Conservation (phyloP, 2,113 vertebrate species). For the Mormyrus iriodes region DNA sequence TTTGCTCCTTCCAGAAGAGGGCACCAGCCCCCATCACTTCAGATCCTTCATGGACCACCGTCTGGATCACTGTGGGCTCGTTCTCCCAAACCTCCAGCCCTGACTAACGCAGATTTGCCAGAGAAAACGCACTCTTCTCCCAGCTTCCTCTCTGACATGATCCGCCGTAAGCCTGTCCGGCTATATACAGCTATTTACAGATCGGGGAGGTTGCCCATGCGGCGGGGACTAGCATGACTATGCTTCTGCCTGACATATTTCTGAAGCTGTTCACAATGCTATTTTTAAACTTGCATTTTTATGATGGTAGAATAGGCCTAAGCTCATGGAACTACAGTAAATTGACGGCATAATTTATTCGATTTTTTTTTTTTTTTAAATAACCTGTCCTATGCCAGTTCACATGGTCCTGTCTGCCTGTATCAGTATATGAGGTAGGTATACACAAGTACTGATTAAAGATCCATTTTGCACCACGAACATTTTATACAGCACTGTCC, state of each 20-base stretch:
- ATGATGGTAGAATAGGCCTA: not conserved
- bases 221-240: not conserved
- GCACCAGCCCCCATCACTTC: not conserved
- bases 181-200: slow-evolving; percentile 4
- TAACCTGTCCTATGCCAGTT: slow-evolving; percentile 11
- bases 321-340: not conserved
- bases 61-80: not conserved
- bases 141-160: too few relatives aligned
- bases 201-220: not conserved
- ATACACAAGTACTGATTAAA: slow-evolving; percentile 39
- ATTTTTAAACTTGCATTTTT: not conserved
- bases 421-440: slow-evolving; percentile 59
- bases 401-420: slow-evolving; percentile 26
- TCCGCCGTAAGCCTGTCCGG: not conserved
- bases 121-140: too few relatives aligned
- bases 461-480: not conserved
- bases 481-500: not conserved
- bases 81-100: not conserved
- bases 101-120: too few relatives aligned
- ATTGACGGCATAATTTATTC: not conserved
- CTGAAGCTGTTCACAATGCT: not conserved
- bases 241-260: not conserved
- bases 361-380: not conserved
- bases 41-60: not conserved
- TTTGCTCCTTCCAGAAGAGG: not conserved